A percentile compares a stretch with the other conserved stretches of the same genome.
Conservation (phyloP, 1,140 invertebrate species). For the Grapholita molesta region DNA sequence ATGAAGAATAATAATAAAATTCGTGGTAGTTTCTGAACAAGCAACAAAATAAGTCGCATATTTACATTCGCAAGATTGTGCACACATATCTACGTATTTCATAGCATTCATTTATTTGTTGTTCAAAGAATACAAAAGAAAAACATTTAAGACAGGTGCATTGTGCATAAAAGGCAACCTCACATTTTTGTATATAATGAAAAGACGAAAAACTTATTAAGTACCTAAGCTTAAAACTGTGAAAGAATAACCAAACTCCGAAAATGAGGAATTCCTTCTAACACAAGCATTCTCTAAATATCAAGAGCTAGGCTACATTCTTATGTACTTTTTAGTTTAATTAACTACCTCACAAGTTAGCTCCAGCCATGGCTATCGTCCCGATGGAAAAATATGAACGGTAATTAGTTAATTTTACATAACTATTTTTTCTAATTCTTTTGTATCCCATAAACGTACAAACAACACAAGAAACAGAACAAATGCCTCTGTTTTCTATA, state of each 20-base stretch:
- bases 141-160: no score
- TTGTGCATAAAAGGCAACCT: not conserved
- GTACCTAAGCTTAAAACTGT: not conserved
- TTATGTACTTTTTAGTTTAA: not conserved
- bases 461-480: no score
- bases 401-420: not conserved
- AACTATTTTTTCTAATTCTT: no score
- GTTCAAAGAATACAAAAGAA: no score
- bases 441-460: no score
- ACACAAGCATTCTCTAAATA: not conserved
- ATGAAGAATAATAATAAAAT: not conserved
- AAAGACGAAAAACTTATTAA: not conserved
- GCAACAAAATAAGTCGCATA: not conserved
- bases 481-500: no score
- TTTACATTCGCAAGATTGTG: not conserved
- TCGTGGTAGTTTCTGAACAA: not conserved
- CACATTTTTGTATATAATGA: not conserved
- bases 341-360: no score
- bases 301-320: not conserved
- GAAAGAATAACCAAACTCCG: not conserved
- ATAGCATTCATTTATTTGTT: no score
- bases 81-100: not conserved
- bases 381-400: not conserved
- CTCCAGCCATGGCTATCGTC: not conserved
- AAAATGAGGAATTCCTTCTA: not conserved